These are phyloP conservation scores for Clivina fossor DNA, from an alignment of 2,888 invertebrate species.

Conservation along the genomic window DNA sequence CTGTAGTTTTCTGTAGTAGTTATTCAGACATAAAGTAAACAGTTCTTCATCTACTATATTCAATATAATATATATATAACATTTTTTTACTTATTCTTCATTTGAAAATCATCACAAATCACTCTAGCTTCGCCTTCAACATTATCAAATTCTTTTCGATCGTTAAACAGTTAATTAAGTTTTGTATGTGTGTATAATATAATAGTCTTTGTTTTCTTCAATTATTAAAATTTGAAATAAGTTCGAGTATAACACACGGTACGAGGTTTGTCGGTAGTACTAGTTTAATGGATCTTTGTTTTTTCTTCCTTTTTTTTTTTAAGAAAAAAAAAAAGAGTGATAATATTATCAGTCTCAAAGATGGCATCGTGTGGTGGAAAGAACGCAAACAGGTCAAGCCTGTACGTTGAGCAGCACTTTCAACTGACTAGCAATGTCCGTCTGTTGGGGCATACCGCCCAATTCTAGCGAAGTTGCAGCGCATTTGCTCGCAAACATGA, in stretches of 20 bases:
- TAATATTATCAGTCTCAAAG: not conserved
- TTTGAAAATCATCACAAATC: too few relatives aligned
- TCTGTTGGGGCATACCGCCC: constrained; percentile 48
- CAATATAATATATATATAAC: too few relatives aligned
- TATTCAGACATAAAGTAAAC: constrained; percentile 44
- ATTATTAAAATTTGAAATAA: not conserved
- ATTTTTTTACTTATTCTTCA: too few relatives aligned
- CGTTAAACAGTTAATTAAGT: too few relatives aligned
- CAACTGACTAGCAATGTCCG: constrained; percentile 50
- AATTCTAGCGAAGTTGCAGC: constrained; percentile 55
- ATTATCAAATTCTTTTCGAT: too few relatives aligned
- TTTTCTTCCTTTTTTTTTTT: not conserved
- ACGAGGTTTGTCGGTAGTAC: constrained; percentile 4
- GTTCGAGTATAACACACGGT: not conserved
- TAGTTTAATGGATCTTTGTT: not conserved
- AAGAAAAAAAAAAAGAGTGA: not conserved
- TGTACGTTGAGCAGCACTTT: constrained; percentile 53
- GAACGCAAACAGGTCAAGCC: constrained; percentile 48
- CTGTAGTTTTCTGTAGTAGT: constrained; percentile 2
- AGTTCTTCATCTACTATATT: too few relatives aligned
- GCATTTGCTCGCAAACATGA: constrained; percentile 66
- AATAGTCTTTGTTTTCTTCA: not conserved
- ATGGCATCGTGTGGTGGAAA: not conserved
- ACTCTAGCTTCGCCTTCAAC: too few relatives aligned
- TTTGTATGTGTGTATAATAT: too few relatives aligned